Base-by-base conservation (phyloP, 2,888 invertebrate genomes). In the Lamproptera curius region DNA sequence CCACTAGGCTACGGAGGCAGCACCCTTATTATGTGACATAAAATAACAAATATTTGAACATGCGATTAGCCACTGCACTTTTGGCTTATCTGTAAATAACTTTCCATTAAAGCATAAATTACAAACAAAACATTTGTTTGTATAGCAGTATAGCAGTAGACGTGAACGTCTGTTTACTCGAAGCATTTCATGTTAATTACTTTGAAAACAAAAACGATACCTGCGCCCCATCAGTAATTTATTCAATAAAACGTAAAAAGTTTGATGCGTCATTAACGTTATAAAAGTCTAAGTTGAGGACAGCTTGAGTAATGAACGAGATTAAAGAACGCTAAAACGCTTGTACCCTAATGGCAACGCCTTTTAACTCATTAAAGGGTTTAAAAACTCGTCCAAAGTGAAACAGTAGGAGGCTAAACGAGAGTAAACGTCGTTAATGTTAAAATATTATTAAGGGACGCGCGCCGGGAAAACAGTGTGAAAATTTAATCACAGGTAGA, bases 361-460 rank as follows among this genome's bases (percentile, higher is more conserved):
- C 47, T 47, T 47, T 47, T 38, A 47, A 47, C 42, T 47, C 47
- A 47, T 47, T 47, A 47, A 47, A 47, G 47, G 47, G 47, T 47
- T 47, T 47, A 47, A 47, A 42, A 47, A 47, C 42, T 47, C 47
- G 37, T 47, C 47, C 33, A 47, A 47, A 47, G 47, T 47, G 47
- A 42, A 46, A 46, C 46, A 46, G 46, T 46, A 46, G 41, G 41
- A 37, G 47, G 42, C 42, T 47, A 47, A 47, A 47, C 47, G 41
- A 42, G 47, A 47, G 47, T 47, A 42, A 47, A 47, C 47, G 47
- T 47, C 42, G 38, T 42, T 47, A 47, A 47, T 42, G 47, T 42
- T 42, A 38, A 47, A 47, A 47, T 47, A 47, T 42, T 47, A 42
- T 38, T 42, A 42, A 42, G 47, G 42, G 47, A 47, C 42, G 36